A percentile compares a stretch with the other conserved stretches of the same genome.
These are phyloP conservation scores for Suricata suricatta DNA, from an alignment of 2,113 vertebrate genomes.

Conservation along the genomic window DNA sequence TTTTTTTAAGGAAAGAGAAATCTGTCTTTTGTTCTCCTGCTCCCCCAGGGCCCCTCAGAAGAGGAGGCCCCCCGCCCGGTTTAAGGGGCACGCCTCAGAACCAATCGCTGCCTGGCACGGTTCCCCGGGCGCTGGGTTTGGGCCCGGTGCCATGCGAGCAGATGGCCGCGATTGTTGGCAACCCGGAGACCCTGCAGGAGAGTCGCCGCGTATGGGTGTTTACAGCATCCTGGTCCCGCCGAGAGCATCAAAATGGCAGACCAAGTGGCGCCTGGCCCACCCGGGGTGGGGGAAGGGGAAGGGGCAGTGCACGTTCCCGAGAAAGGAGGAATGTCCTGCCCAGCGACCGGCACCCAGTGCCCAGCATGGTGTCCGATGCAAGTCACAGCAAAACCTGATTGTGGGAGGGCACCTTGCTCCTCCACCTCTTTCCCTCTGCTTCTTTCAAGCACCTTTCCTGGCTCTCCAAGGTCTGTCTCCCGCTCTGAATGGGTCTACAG, in stretches of 20 bases:
- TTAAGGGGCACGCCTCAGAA: slow-evolving; percentile 84
- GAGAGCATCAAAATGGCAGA: slow-evolving; percentile 84
- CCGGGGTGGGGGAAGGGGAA: neutral
- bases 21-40: slow-evolving; percentile 85
- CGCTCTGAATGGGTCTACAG: neutral
- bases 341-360: rapidly evolving
- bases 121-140: slow-evolving; percentile 83
- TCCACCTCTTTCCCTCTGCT: neutral
- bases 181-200: slow-evolving; percentile 87
- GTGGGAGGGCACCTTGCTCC: neutral
- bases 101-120: slow-evolving; percentile 85
- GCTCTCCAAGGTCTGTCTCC: neutral
- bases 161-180: slow-evolving; percentile 88
- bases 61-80: slow-evolving; percentile 83
- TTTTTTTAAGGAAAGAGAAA: slow-evolving; percentile 82
- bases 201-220: slow-evolving; percentile 85
- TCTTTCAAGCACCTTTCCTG: neutral
- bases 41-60: slow-evolving; percentile 82
- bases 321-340: neutral
- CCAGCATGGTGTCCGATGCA: neutral
- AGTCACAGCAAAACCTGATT: neutral
- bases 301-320: neutral
- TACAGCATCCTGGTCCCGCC: slow-evolving; percentile 83
- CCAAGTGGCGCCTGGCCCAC: neutral
- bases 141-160: slow-evolving; percentile 86